phyloP scores from a whole-genome alignment of 2,113 vertebrate genomes.

The Nanorana parkeri region DNA sequence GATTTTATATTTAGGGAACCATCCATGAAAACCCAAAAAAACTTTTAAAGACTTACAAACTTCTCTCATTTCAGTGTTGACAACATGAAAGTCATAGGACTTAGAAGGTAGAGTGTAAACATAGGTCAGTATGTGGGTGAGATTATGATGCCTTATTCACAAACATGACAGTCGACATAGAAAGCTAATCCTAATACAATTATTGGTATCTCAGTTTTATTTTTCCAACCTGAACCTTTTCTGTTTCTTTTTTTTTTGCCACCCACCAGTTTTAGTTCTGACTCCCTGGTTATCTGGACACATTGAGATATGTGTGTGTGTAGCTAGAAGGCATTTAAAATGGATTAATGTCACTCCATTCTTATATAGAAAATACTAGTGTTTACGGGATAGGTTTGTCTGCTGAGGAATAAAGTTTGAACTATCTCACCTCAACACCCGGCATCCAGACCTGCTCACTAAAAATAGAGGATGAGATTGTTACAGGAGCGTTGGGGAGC shows the following conservation, averaged over 20 bases:
- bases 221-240: neutral
- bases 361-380: neutral
- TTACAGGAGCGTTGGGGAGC: constrained; percentile 8
- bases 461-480: constrained; percentile 30
- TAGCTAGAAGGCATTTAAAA: constrained; percentile 12
- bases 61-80: too few relatives aligned
- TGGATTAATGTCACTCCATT: constrained; percentile 42
- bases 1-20: too few relatives aligned
- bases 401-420: neutral
- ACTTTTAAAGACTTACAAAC: too few relatives aligned
- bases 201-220: neutral
- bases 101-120: too few relatives aligned
- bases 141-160: too few relatives aligned
- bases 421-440: constrained; percentile 42
- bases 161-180: neutral
- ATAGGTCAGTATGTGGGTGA: too few relatives aligned
- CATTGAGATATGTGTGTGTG: constrained; percentile 9
- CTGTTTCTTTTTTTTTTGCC: neutral
- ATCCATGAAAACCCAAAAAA: too few relatives aligned
- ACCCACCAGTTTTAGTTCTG: neutral
- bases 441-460: constrained; percentile 7
- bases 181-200: neutral
- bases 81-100: too few relatives aligned
- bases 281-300: neutral
- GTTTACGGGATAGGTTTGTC: constrained; percentile 5